Conservation (phyloP, 2,888 invertebrate genomes). For the Cephus rjabovi region DNA sequence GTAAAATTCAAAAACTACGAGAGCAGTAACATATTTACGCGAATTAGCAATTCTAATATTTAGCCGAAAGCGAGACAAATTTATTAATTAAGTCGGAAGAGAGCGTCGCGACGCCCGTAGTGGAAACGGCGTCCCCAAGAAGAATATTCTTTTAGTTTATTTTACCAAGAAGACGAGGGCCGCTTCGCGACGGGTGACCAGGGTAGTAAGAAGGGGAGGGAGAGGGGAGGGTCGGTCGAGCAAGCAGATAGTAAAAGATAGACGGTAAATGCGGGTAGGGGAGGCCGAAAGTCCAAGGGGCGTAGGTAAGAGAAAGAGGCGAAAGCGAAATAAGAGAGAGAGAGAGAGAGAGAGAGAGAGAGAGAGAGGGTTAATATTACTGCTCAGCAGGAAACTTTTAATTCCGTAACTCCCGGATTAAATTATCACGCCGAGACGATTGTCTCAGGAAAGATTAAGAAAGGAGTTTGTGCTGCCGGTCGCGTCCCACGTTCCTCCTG, state of each 20-base stretch:
- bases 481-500: slow-evolving; percentile 20
- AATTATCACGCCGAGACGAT: slow-evolving; percentile 62
- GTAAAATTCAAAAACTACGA: neutral
- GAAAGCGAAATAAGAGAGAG: slow-evolving; percentile 23
- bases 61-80: slow-evolving; percentile 42
- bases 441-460: slow-evolving; percentile 62
- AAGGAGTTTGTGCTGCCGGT: slow-evolving; percentile 36
- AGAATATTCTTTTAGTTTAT: slow-evolving; percentile 1
- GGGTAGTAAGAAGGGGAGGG: slow-evolving; percentile 2
- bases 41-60: slow-evolving; percentile 57
- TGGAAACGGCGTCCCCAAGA: neutral
- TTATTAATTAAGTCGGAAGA: slow-evolving; percentile 50
- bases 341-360: slow-evolving; percentile 9
- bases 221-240: slow-evolving; percentile 10
- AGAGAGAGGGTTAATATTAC: slow-evolving; percentile 28
- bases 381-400: slow-evolving; percentile 63
- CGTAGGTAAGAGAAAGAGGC: slow-evolving; percentile 3
- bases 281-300: too few relatives aligned
- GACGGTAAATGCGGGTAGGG: neutral
- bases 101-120: neutral
- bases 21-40: slow-evolving; percentile 40
- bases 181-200: slow-evolving; percentile 21
- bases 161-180: neutral
- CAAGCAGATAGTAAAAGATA: neutral
- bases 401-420: slow-evolving; percentile 64